A percentile compares a stretch with the other conserved stretches of the same genome.
Evolutionary conservation across 1,140 invertebrate species (phyloP).

Genomic region (Orussus abietinus): DNA sequence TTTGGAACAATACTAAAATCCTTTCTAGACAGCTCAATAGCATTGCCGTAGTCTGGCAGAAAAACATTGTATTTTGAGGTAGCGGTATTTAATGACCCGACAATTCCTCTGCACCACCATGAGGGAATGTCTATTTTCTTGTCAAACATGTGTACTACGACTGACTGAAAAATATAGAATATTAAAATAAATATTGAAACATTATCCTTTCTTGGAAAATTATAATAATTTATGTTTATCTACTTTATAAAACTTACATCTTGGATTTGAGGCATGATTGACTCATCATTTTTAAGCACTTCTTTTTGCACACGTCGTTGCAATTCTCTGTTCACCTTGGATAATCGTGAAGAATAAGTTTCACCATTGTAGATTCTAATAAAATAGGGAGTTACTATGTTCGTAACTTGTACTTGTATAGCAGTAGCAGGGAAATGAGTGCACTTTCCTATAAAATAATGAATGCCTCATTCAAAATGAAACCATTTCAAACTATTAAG

Average conservation of each 20-base stretch:
- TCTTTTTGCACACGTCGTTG: constrained; percentile 14
- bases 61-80: constrained; percentile 28
- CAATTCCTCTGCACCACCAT: constrained; percentile 31
- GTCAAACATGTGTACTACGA: constrained; percentile 21
- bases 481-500: too few species aligned
- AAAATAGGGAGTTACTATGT: constrained; percentile 30
- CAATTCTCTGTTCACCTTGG: constrained; percentile 15
- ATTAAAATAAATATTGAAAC: not conserved
- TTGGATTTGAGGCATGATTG: constrained; percentile 4
- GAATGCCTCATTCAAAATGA: too few species aligned
- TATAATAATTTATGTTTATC: constrained; percentile 1
- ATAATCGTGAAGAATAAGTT: constrained; percentile 10
- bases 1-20: constrained; percentile 22
- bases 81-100: constrained; percentile 12
- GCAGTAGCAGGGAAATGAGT: constrained; percentile 21
- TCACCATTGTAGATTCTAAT: constrained; percentile 19
- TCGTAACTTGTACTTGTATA: constrained; percentile 31
- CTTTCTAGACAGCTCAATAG: constrained; percentile 18
- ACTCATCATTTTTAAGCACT: not conserved
- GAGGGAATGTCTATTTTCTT: constrained; percentile 22
- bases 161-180: constrained; percentile 19
- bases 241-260: constrained; percentile 23
- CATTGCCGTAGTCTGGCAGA: constrained; percentile 36
- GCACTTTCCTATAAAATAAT: constrained; percentile 8
- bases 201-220: not conserved